Conservation (phyloP, 2,113 vertebrate species). For the Phylloscopus whistleri region DNA sequence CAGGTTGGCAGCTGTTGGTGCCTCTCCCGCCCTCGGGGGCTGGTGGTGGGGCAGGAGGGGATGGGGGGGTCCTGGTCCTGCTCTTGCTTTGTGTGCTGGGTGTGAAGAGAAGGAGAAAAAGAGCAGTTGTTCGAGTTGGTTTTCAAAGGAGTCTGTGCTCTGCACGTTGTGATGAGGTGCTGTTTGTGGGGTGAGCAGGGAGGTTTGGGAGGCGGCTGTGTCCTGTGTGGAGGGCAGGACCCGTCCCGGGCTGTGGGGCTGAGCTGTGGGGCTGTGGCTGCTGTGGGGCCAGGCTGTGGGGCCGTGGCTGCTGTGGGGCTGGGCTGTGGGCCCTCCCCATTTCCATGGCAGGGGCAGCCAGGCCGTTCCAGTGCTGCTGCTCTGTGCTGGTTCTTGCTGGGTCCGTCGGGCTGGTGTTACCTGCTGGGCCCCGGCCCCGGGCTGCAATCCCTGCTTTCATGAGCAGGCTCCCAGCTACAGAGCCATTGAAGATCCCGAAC, state of each 20-base stretch:
- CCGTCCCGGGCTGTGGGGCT: neutral
- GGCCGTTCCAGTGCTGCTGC: rapidly evolving
- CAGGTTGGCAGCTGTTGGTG: constrained; percentile 80
- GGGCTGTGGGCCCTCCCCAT: rapidly evolving
- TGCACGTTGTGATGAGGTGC: rapidly evolving
- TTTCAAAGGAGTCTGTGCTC: rapidly evolving
- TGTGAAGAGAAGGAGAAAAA: neutral
- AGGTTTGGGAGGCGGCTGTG: rapidly evolving
- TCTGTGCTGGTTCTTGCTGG: neutral
- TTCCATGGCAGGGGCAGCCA: neutral
- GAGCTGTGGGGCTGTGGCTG: neutral
- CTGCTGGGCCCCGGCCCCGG: neutral
- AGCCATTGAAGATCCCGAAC: neutral
- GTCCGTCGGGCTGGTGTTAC: neutral
- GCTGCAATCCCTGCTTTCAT: neutral
- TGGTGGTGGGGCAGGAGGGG: neutral
- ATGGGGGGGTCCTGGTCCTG: rapidly evolving
- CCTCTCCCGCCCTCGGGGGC: neutral
- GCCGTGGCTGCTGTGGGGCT: neutral
- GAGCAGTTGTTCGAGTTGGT: rapidly evolving
- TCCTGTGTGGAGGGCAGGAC: rapidly evolving
- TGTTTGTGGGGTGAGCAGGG: neutral
- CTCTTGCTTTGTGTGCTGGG: neutral
- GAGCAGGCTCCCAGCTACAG: neutral
- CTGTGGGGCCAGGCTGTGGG: neutral